A percentile compares a stretch with the other conserved stretches of the same genome.
These are phyloP conservation scores for Gerris lacustris DNA, from an alignment of 2,888 invertebrate genomes.

Conservation along the genomic window DNA sequence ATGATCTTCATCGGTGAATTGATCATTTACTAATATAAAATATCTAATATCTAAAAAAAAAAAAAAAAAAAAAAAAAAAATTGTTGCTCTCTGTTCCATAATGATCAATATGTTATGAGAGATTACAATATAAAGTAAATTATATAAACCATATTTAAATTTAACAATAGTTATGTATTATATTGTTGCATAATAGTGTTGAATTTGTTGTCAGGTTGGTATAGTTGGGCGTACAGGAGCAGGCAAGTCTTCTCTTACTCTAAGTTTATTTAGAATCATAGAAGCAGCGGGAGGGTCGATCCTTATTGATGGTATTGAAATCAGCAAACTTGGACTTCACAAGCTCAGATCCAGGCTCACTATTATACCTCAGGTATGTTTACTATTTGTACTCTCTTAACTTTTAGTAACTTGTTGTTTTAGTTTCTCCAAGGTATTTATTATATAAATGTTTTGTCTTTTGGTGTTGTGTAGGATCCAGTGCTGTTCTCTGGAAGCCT, in stretches of 20 bases:
- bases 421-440: neutral
- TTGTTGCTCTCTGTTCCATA: no score
- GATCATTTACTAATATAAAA: no score
- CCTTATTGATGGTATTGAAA: constrained; percentile 69
- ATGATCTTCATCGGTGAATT: no score
- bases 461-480: constrained; percentile 41
- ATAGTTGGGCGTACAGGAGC: constrained; percentile 85
- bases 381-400: neutral
- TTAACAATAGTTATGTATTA: no score
- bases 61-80: no score
- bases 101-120: no score
- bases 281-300: constrained; percentile 73
- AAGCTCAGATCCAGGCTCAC: constrained; percentile 52
- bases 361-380: constrained; percentile 27
- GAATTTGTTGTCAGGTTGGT: constrained; percentile 45
- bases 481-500: constrained; percentile 47
- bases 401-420: neutral
- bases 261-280: constrained; percentile 78
- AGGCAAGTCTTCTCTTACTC: constrained; percentile 80
- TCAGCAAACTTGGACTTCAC: constrained; percentile 70
- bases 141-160: no score
- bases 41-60: no score
- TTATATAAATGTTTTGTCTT: neutral
- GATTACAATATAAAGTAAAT: no score
- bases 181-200: neutral